Evolutionary conservation across 1,140 invertebrate genomes (phyloP).

Genomic region (Antheraea pernyi): DNA sequence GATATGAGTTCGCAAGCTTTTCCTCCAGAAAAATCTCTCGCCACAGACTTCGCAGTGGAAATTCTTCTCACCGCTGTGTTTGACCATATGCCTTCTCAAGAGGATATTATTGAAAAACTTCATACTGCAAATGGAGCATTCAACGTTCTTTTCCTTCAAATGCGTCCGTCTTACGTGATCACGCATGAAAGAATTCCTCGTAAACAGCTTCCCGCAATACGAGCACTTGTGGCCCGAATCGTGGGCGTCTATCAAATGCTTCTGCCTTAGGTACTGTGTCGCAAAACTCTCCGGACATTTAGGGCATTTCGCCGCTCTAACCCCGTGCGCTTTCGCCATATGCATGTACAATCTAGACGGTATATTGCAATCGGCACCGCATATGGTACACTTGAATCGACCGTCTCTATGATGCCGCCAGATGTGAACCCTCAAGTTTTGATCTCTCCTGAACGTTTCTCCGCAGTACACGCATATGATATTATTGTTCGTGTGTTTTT

Average conservation of each 20-base stretch:
- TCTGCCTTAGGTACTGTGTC: constrained; percentile 62
- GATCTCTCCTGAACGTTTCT: constrained; percentile 59
- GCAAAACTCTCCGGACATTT: constrained; percentile 59
- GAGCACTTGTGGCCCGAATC: constrained; percentile 61
- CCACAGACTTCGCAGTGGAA: constrained; percentile 71
- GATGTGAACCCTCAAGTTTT: constrained; percentile 65
- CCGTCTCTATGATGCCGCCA: constrained; percentile 66
- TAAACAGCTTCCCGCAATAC: constrained; percentile 65
- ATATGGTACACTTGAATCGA: constrained; percentile 60
- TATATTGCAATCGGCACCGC: constrained; percentile 59
- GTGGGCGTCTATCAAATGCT: constrained; percentile 64
- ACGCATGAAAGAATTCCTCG: constrained; percentile 60
- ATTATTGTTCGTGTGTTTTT: constrained; percentile 64
- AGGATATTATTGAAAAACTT: constrained; percentile 71
- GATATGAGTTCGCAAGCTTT: constrained; percentile 59
- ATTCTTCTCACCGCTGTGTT: constrained; percentile 78
- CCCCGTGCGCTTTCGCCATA: constrained; percentile 62
- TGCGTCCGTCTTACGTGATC: constrained; percentile 66
- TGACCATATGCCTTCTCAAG: constrained; percentile 87
- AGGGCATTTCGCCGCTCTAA: constrained; percentile 63
- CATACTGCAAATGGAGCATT: constrained; percentile 71
- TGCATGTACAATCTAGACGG: constrained; percentile 67
- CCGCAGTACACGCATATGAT: constrained; percentile 70
- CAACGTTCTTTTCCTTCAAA: constrained; percentile 70
- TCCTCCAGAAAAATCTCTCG: constrained; percentile 70